Evolutionary conservation across 2,797 vertebrate genomes (phyloP), one percentile per base, ranked within the genome.

Genomic region (Parauchenoglanis ngamensis): DNA sequence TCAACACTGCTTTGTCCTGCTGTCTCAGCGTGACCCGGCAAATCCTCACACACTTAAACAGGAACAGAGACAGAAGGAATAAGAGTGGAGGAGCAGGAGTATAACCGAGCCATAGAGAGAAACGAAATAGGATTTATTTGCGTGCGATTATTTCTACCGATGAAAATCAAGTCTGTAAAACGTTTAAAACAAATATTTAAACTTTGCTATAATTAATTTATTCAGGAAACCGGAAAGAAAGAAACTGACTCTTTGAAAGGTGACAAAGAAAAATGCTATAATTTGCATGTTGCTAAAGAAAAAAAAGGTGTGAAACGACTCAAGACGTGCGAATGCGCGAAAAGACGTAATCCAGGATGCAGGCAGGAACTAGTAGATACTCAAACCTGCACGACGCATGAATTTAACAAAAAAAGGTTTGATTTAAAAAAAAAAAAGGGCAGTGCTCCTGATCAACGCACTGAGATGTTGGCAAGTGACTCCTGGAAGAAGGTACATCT

Each of bases 1-100:
- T 86, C 85, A 83, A 75, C 67, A 57, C 75, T n/a, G 85, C 80
- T 87, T 87, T 88, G 75, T 85, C 59, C 65, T 70, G 7, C 67
- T 52, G 54, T 61, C 67, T 70, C 65, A 23, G 80, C 23, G 77
- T 84, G 83, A 90, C 82, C 87, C 25, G 3, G 11, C 73, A n/a
- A 67, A 68, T 28, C 52, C 75, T 61, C 21, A 6, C 15, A 59
- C 75, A 52, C 76, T 87, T 80, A 72, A 79, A 79, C n/a, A 80
- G 15, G 52, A 67, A 6, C 8, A 7, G 31, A 54, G 15, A 54
- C 28, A 63, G 63, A 57, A 17, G 6, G 28, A 15, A 44, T 25
- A 3, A 23, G 63, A 59, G 40, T 56, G 46, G 13, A 76, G 65
- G 46, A 70, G 65, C 44, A 54, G 10, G 28, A 21, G 35, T 4